Conservation (phyloP, 2,888 invertebrate species). For the Amiota communis region DNA sequence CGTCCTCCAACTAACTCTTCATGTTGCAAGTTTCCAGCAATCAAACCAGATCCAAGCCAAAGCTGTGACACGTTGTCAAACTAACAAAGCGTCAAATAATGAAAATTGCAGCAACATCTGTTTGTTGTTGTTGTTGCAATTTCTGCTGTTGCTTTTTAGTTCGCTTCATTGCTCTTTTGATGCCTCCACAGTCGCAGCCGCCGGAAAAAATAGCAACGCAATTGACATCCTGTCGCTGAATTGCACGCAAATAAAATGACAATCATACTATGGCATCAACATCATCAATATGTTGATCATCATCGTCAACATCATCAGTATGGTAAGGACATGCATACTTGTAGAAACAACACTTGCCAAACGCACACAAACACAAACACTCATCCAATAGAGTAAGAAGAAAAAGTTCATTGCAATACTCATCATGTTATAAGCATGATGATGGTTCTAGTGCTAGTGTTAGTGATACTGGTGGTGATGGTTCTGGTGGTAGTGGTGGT, state of each 20-base stretch:
- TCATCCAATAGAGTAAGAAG: not conserved
- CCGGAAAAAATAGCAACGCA: conserved; percentile 13
- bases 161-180: not conserved
- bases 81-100: conserved; percentile 28
- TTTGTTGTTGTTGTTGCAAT: not conserved
- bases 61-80: conserved; percentile 19
- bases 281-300: not conserved
- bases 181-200: not conserved
- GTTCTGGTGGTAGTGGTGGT: conserved; percentile 1
- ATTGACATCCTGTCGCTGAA: conserved; percentile 17
- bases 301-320: not conserved
- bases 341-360: no score
- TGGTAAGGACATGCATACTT: no score
- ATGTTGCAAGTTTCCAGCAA: not conserved
- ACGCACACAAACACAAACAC: no score
- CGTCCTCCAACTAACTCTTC: not conserved
- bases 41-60: conserved; percentile 1
- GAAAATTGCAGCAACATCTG: conserved; percentile 18
- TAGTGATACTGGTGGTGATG: conserved; percentile 14
- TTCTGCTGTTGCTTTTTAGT: not conserved
- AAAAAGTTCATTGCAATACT: conserved; percentile 11
- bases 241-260: conserved; percentile 29
- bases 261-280: conserved; percentile 1
- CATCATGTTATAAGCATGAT: not conserved
- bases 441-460: not conserved